Evolutionary conservation across 2,797 vertebrate genomes (phyloP), one percentile per base, ranked within the genome.

Genomic region (Phoeniculus purpureus): DNA sequence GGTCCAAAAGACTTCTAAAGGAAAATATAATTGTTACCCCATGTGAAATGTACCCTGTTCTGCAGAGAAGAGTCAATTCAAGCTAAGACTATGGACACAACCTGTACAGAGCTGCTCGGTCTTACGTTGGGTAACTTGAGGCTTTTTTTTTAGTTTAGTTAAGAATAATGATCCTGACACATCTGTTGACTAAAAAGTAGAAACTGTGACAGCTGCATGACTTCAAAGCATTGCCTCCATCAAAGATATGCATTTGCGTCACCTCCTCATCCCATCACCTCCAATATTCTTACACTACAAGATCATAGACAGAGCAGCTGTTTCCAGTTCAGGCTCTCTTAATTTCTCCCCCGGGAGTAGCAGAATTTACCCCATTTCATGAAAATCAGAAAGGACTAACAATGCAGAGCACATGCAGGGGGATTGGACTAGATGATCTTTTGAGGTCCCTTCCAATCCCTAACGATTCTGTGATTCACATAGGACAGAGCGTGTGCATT

Each of bases 171-270:
- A 94, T 71, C 73, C 78, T 70, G 79, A 93, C 67, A 88, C 50
- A 94, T 93, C 79, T 94, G 89, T 78, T 89, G 90, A 84, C 67
- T 86, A 82, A 92, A 72, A 81, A 85, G 81, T n/a, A 83, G 72
- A 45, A 95, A 88, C 61, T 67, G 48, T 58, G 93, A 95, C 95
- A 96, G 93, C 90, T 93, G 91, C 43, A 60, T 54, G 85, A 96
- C 95, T 96, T 96, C 96, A 95, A 96, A 94, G 91, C 74, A 67
- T 83, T 93, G 94, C 92, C 81, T 92, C 88, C 81, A 81, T 55
- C 81, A 90, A 74, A 62, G 85, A 79, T 18, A 73, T 29, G 61
- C 59, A 92, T 89, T 87, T 93, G 88, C 37, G 1, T 85, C 87
- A 92, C 75, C 75, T 87, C 59, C 76, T 61, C 65, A 83, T 74